Evolutionary conservation across 2,888 invertebrate genomes (phyloP), one percentile per base, ranked within the genome.

Genomic region (Cartodere bifasciata): DNA sequence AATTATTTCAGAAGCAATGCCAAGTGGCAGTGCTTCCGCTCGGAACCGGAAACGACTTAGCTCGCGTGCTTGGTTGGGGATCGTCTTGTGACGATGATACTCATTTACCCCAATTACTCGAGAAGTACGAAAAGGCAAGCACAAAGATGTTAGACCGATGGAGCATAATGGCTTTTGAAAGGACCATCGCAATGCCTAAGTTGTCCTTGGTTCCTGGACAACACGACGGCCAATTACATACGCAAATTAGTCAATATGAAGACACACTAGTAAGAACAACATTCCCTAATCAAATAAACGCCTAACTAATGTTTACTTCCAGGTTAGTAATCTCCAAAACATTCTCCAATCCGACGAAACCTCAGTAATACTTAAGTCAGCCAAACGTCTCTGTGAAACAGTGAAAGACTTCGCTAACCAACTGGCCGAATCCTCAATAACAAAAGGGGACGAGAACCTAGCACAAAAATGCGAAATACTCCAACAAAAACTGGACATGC

Each of bases 71-170:
- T 11, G 95, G 95, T 21, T 95, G 95, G 95, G 95, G 95, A 7
- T 80, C 90, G 5, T 85, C 88, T 7, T 94, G 92, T 53, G 94
- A 94, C 51, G 92, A 94, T 53, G 92, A 92, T 46, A 80, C 92
- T 5, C 88, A 92, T 55, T 67, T 95, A 27, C 88, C 91, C 6
- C 83, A 84, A 47, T 72, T 94, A 27, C 64, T 97, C 22, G 92
- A 95, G 55, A 81, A 87, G 43, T 90, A 94, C 57, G 95, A 95
- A 61, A 81, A 85, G 46, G 92, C 95, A n/a, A 85, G 91, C 52
- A 91, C 91, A 30, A 94, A 92, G 65, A 94, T 95, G 85, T 67
- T 97, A 28, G 95, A 95, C 59, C 79, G 94, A 45, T 94, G 94
- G 94, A 90, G 91, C 51, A 86, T 94, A 45, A 86, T 92, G 86